These are phyloP conservation scores for Mohoua ochrocephala DNA, from an alignment of 2,113 vertebrate genomes.

Conservation along the genomic window DNA sequence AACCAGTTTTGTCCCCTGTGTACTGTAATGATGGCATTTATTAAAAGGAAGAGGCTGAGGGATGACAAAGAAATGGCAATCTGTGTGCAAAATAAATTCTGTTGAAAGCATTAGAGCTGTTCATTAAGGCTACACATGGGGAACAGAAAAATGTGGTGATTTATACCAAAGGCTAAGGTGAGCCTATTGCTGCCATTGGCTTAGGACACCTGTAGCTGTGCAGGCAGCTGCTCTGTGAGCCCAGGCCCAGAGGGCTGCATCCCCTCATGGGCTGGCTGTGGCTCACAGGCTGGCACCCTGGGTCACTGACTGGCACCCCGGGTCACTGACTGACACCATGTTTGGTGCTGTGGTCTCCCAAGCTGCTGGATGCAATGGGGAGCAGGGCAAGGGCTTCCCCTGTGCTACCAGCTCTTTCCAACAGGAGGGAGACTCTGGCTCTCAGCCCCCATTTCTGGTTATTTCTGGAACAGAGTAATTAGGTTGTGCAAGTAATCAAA, in stretches of 20 bases:
- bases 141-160: neutral
- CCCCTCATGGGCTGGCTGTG: neutral
- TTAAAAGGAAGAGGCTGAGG: neutral
- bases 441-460: neutral
- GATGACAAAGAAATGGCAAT: neutral
- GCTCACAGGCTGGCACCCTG: rapidly evolving
- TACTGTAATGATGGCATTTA: neutral
- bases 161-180: neutral
- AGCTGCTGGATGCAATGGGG: neutral
- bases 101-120: neutral
- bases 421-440: neutral
- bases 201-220: neutral
- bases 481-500: neutral
- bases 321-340: neutral
- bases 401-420: neutral
- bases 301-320: neutral
- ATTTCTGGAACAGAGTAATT: neutral
- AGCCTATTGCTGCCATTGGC: neutral
- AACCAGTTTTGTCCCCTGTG: neutral
- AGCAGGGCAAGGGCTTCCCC: neutral
- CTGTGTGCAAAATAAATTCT: constrained; percentile 2
- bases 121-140: neutral
- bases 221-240: neutral
- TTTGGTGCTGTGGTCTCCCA: too few relatives aligned
- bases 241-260: neutral